Evolutionary conservation across 1,140 invertebrate species (phyloP).

Genomic region (Papilio helenus): DNA sequence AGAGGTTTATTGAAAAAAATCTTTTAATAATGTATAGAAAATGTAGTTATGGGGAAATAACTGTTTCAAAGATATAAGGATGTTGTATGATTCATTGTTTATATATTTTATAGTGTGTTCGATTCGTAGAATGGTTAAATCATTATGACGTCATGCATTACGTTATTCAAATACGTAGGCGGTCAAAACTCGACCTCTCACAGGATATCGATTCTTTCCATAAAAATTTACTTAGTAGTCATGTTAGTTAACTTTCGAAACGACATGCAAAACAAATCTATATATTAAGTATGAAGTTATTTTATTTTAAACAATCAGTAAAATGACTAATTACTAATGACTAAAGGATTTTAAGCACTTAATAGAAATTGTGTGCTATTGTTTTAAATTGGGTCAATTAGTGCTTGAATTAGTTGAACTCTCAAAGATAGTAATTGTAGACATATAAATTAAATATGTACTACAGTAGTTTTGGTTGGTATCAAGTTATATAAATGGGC

Average conservation of each 20-base stretch:
- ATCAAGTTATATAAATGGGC: not conserved
- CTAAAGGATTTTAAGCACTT: conserved; percentile 21
- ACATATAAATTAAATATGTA: conserved; percentile 3
- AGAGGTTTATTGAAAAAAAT: not conserved
- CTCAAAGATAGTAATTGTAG: conserved; percentile 4
- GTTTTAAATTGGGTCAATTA: conserved; percentile 30
- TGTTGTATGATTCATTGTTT: conserved; percentile 2
- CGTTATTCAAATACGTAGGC: not conserved
- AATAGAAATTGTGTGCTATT: conserved; percentile 21
- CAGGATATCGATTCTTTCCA: not conserved
- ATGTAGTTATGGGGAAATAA: not conserved
- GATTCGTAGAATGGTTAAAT: conserved; percentile 2
- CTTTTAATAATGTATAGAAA: not conserved
- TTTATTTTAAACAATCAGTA: not conserved
- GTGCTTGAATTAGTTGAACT: conserved; percentile 5
- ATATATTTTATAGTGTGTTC: not conserved
- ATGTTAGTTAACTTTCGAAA: too few species aligned
- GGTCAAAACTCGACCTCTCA: not conserved
- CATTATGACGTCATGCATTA: conserved; percentile 26
- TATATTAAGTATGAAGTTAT: not conserved
- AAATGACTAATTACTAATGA: not conserved
- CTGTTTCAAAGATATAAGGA: not conserved
- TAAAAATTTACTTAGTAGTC: too few species aligned
- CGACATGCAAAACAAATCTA: not conserved
- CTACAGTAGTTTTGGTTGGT: not conserved